phyloP scores from a whole-genome alignment of 2,888 invertebrate genomes.

The Hirtodrosophila cameraria region DNA sequence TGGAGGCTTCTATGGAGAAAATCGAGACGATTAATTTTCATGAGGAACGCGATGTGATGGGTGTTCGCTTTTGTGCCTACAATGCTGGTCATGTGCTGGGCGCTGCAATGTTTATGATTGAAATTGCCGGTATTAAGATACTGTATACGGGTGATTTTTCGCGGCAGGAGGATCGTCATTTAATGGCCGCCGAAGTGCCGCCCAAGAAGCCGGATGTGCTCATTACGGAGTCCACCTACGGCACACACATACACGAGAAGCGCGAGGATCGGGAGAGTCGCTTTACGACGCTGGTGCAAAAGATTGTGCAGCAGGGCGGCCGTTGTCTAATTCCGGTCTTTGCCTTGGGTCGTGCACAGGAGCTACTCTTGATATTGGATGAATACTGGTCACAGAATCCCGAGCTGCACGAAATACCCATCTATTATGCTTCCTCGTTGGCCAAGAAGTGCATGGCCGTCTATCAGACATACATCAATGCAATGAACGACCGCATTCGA shows the following conservation, averaged over 20 bases:
- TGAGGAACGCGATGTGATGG: slow-evolving; percentile 98
- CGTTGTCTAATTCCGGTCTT: slow-evolving; percentile 99
- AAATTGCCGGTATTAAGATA: slow-evolving; percentile 98
- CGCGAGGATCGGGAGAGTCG: slow-evolving; percentile 97
- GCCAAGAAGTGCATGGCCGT: slow-evolving; percentile 99
- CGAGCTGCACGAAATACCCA: slow-evolving; percentile 96
- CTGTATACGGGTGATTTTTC: slow-evolving; percentile 99
- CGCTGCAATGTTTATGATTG: slow-evolving; percentile 99
- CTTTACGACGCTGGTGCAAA: slow-evolving; percentile 96
- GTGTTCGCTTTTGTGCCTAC: slow-evolving; percentile 99
- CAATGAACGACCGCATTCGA: slow-evolving; percentile 99
- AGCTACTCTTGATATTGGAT: slow-evolving; percentile 96
- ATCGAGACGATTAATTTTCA: slow-evolving; percentile 99
- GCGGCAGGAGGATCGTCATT: slow-evolving; percentile 98
- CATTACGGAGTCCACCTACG: slow-evolving; percentile 99
- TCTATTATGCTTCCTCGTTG: slow-evolving; percentile 99
- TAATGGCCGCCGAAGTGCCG: slow-evolving; percentile 99
- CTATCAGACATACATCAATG: slow-evolving; percentile 99
- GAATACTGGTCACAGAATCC: slow-evolving; percentile 97
- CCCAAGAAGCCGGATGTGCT: slow-evolving; percentile 97
- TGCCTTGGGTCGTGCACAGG: slow-evolving; percentile 98
- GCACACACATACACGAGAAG: slow-evolving; percentile 99
- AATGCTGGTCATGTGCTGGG: slow-evolving; percentile 99
- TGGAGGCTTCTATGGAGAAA: slow-evolving; percentile 99
- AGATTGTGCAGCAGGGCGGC: slow-evolving; percentile 98